phyloP scores from a whole-genome alignment of 2,888 invertebrate genomes.

The Limnephilus marmoratus region DNA sequence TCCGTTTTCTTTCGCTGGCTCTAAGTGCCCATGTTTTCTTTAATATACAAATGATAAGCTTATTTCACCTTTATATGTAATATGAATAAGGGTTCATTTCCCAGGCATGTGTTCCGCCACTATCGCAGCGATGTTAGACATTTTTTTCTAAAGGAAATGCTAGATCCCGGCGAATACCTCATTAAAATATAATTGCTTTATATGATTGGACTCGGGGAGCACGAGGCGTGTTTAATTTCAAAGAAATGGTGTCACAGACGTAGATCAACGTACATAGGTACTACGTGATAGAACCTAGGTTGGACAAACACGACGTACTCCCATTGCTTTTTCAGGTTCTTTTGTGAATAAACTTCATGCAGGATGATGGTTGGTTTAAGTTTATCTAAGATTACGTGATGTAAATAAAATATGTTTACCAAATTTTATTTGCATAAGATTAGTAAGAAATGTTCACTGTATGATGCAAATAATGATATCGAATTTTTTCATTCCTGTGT shows the following conservation, averaged over 20 bases:
- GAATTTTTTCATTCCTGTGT: too few relatives aligned
- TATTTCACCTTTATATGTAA: too few relatives aligned
- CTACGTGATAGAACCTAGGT: background rate
- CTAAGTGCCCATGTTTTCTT: too few relatives aligned
- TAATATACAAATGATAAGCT: too few relatives aligned
- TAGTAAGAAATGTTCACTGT: background rate
- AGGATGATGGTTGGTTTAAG: background rate
- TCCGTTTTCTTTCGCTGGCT: too few relatives aligned
- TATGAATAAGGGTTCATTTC: background rate
- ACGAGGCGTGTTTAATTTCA: background rate
- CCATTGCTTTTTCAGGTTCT: background rate
- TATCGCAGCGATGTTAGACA: background rate
- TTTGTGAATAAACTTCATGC: background rate
- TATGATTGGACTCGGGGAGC: background rate
- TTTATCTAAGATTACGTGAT: too few relatives aligned
- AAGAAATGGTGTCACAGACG: background rate
- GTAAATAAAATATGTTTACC: background rate
- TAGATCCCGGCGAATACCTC: background rate
- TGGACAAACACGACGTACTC: background rate
- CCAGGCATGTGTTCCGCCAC: background rate
- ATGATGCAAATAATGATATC: background rate
- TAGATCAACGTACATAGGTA: background rate
- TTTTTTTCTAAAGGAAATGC: background rate
- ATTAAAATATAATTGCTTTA: background rate
- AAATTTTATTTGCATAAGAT: background rate